These are phyloP conservation scores for Liodrosophila aerea DNA, from an alignment of 2,888 invertebrate species.

Conservation along the genomic window DNA sequence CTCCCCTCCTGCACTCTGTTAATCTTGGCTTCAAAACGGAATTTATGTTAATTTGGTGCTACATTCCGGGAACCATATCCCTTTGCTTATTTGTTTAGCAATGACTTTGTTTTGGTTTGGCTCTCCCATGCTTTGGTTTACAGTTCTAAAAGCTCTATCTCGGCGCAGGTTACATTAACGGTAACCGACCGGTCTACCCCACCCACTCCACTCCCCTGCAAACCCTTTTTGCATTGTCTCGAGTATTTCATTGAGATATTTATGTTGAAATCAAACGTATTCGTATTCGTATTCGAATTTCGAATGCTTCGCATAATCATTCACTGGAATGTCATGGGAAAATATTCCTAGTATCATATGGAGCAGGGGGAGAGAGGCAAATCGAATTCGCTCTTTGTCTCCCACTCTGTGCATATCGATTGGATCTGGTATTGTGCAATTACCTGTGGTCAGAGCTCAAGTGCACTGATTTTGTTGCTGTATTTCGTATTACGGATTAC, in stretches of 20 bases:
- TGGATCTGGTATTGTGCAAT: constrained; percentile 19
- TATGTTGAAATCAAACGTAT: constrained; percentile 4
- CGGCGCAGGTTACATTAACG: constrained; percentile 26
- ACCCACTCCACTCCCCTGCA: too few species aligned
- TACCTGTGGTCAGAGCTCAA: constrained; percentile 12
- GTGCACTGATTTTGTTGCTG: constrained; percentile 11
- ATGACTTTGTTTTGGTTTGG: constrained; percentile 56
- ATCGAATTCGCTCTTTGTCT: background rate
- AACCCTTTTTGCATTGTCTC: background rate
- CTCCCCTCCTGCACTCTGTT: constrained; percentile 5
- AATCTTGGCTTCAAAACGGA: constrained; percentile 50
- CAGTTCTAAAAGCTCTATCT: constrained; percentile 12
- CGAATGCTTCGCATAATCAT: constrained; percentile 37
- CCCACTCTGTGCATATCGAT: too few species aligned
- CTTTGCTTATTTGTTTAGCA: constrained; percentile 48
- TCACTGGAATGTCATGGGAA: constrained; percentile 9
- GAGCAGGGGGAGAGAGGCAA: constrained; percentile 3
- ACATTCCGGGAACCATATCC: constrained; percentile 53
- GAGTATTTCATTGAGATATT: constrained; percentile 39
- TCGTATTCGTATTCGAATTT: constrained; percentile 4
- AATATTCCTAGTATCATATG: constrained; percentile 26
- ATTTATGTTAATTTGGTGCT: constrained; percentile 73
- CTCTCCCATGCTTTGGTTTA: constrained; percentile 9
- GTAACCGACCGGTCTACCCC: constrained; percentile 8
- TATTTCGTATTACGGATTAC: background rate